Conservation (phyloP, 92 coral and sea anemone species). For the Porites divaricata region DNA sequence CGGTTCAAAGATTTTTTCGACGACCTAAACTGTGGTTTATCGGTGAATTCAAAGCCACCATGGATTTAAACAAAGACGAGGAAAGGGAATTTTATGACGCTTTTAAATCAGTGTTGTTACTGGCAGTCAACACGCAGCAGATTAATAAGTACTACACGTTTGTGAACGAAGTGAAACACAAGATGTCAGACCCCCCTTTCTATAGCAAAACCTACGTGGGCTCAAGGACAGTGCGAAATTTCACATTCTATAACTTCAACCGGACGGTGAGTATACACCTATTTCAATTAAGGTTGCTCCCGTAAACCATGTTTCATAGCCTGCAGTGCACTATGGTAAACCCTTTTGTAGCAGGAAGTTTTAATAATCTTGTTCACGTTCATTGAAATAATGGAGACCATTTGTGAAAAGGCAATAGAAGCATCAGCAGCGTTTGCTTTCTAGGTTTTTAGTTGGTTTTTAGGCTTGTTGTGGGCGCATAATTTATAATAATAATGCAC, state of each 20-base stretch:
- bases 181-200: constrained; percentile 78
- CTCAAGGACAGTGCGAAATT: background rate
- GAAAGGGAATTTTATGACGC: constrained; percentile 54
- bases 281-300: too few relatives aligned
- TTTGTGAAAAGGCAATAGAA: too few relatives aligned
- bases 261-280: background rate
- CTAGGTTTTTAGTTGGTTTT: too few relatives aligned
- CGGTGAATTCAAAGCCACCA: constrained; percentile 39
- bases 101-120: constrained; percentile 58
- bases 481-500: too few relatives aligned
- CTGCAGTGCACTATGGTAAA: too few relatives aligned
- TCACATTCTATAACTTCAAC: constrained; percentile 25
- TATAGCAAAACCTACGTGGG: constrained; percentile 64
- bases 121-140: constrained; percentile 61
- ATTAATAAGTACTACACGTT: constrained; percentile 60
- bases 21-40: constrained; percentile 43
- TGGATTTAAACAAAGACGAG: constrained; percentile 13
- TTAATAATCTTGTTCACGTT: too few relatives aligned
- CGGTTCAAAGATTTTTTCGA: background rate
- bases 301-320: too few relatives aligned
- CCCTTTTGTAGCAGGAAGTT: too few relatives aligned
- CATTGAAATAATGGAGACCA: too few relatives aligned
- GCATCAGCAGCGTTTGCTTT: too few relatives aligned
- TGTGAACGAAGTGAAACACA: constrained; percentile 58
- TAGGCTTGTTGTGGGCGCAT: too few relatives aligned